phyloP scores from a whole-genome alignment of 2,888 invertebrate species.

The Pseudolycoriella hygida region DNA sequence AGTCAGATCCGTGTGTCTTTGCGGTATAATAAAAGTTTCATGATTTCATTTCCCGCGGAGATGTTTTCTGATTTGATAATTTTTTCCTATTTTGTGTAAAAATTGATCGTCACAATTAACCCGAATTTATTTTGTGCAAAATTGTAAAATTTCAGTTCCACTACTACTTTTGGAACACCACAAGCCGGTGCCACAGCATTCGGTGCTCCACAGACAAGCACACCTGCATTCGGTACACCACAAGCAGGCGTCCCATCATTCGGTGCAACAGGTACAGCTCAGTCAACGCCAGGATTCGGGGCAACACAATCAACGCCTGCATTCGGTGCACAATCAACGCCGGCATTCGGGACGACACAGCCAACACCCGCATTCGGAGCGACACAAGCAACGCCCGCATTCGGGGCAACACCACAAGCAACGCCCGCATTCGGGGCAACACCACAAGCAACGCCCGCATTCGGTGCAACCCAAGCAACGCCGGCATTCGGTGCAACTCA shows the following conservation, averaged over 20 bases:
- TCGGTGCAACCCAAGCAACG: neutral
- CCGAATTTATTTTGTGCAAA: too few species aligned
- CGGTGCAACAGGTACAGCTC: too few species aligned
- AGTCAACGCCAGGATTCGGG: too few species aligned
- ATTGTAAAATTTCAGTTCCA: too few species aligned
- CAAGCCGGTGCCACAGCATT: neutral
- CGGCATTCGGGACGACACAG: neutral
- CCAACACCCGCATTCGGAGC: neutral
- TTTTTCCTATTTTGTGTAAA: too few species aligned
- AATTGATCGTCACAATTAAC: too few species aligned
- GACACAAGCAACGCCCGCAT: neutral
- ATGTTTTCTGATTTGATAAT: too few species aligned
- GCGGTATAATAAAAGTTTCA: too few species aligned
- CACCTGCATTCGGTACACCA: neutral
- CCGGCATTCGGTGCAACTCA: too few species aligned
- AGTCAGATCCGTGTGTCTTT: too few species aligned
- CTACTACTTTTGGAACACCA: neutral
- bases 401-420: neutral
- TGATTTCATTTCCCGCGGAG: too few species aligned
- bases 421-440: neutral
- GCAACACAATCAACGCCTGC: slow-evolving; percentile 9
- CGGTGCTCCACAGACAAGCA: neutral
- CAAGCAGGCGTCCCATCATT: too few species aligned
- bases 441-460: neutral
- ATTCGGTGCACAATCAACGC: slow-evolving; percentile 12